Evolutionary conservation across 1,140 invertebrate species (phyloP).

Genomic region (Heterodera schachtii): DNA sequence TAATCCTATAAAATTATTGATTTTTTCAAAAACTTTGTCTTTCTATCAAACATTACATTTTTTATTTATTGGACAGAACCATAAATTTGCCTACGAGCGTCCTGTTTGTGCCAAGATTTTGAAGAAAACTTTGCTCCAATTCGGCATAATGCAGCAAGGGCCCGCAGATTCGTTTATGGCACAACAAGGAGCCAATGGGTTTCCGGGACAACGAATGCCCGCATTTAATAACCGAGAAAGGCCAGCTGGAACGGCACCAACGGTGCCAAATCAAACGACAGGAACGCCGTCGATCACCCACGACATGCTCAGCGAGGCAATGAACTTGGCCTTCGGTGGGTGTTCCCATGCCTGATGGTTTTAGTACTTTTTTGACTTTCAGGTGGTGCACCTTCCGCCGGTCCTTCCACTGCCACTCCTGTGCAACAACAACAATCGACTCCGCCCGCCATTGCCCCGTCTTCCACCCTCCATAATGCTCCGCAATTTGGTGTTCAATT

Average conservation of each 20-base stretch:
- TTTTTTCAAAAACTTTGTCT: slow-evolving; percentile 11
- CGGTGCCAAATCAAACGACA: too few relatives aligned
- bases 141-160: neutral
- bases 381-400: neutral
- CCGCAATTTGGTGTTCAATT: slow-evolving; percentile 36
- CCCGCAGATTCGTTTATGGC: too few relatives aligned
- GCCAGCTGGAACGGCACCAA: neutral
- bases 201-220: neutral
- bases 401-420: neutral
- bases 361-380: neutral
- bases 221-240: neutral
- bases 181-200: too few relatives aligned
- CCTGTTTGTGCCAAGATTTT: slow-evolving; percentile 13
- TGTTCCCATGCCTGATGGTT: neutral
- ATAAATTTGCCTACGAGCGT: slow-evolving; percentile 3
- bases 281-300: slow-evolving; percentile 7
- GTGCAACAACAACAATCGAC: neutral
- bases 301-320: slow-evolving; percentile 18
- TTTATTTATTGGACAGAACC: slow-evolving; percentile 9
- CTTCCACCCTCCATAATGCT: neutral
- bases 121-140: slow-evolving; percentile 1
- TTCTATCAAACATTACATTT: too few relatives aligned
- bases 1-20: neutral
- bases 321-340: slow-evolving; percentile 8
- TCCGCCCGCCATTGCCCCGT: neutral